Percentiles rank a stretch among this genome's conserved stretches.
Conservation (phyloP, 2,888 invertebrate species). For the Agrochola lychnidis region DNA sequence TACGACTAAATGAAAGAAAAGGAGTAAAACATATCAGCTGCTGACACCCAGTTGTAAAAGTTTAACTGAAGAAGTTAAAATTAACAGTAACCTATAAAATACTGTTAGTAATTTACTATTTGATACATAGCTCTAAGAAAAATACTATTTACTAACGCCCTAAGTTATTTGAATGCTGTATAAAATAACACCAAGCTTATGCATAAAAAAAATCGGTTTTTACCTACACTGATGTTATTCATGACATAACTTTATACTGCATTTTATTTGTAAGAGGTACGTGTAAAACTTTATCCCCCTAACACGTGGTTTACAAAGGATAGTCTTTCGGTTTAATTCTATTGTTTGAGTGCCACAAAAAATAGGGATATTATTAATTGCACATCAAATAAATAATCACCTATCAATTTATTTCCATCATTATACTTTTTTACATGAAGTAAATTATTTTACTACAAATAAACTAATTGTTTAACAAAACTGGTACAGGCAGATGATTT, state of each 20-base stretch:
- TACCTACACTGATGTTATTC: background rate
- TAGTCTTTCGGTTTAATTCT: background rate
- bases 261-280: background rate
- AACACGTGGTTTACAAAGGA: background rate
- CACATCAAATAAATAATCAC: too few relatives aligned
- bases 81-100: slow-evolving; percentile 9
- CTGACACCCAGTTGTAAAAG: slow-evolving; percentile 8
- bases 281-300: background rate
- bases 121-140: background rate
- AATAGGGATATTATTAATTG: too few relatives aligned
- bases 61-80: slow-evolving; percentile 12
- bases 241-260: background rate
- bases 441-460: too few relatives aligned
- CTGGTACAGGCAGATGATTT: too few relatives aligned
- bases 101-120: slow-evolving; percentile 2
- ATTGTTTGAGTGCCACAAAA: background rate
- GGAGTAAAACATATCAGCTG: slow-evolving; percentile 21
- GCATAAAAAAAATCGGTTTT: background rate
- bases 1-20: background rate
- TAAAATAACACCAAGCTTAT: background rate
- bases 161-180: background rate
- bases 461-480: too few relatives aligned
- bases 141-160: background rate
- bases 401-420: too few relatives aligned
- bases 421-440: too few relatives aligned